Evolutionary conservation across 2,888 invertebrate genomes (phyloP).

Genomic region (Erebia ligea): DNA sequence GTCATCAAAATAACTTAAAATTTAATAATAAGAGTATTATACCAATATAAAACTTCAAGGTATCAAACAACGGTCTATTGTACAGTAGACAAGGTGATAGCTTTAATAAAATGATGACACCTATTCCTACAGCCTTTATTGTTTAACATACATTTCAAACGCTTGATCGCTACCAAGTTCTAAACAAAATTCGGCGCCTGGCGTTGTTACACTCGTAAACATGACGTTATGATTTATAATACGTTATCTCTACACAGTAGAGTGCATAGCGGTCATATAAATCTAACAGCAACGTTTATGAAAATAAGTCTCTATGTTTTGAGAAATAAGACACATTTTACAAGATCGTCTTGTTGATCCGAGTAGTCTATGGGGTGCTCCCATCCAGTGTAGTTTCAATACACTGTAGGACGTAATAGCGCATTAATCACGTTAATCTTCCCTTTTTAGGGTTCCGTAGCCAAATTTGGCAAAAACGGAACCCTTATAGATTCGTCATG

Average conservation of each 20-base stretch:
- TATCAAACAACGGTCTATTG: neutral
- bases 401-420: slow-evolving; percentile 18
- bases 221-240: slow-evolving; percentile 41
- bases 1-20: neutral
- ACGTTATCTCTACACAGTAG: slow-evolving; percentile 26
- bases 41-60: neutral
- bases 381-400: slow-evolving; percentile 15
- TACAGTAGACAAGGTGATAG: neutral
- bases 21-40: neutral
- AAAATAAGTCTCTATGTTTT: neutral
- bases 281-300: neutral
- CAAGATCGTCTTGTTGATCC: neutral
- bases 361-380: slow-evolving; percentile 9
- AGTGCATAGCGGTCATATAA: slow-evolving; percentile 23
- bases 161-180: slow-evolving; percentile 27
- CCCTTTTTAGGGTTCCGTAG: too few species aligned
- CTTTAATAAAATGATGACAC: neutral
- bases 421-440: slow-evolving; percentile 20
- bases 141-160: slow-evolving; percentile 24
- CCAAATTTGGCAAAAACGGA: too few species aligned
- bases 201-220: slow-evolving; percentile 36
- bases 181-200: slow-evolving; percentile 39
- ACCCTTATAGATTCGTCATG: too few species aligned
- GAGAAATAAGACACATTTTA: neutral
- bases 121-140: slow-evolving; percentile 21